Evolutionary conservation across 2,888 invertebrate genomes (phyloP).

Genomic region (Salticus scenicus): DNA sequence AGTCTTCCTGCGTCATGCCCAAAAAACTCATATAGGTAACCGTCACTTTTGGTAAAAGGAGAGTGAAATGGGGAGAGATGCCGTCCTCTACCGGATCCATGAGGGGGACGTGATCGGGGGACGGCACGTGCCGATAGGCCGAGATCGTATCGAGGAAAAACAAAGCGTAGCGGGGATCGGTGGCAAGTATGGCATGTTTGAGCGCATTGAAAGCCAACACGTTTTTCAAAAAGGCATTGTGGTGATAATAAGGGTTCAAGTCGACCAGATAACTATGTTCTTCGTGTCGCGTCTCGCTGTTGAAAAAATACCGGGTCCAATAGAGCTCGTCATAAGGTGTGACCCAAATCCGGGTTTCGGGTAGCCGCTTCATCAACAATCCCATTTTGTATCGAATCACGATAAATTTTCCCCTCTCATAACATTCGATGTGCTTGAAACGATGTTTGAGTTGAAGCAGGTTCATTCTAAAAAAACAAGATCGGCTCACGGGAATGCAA

Average conservation of each 20-base stretch:
- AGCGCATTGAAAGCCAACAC: slow-evolving; percentile 25
- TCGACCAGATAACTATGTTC: background rate
- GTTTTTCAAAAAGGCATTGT: slow-evolving; percentile 21
- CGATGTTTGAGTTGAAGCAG: background rate
- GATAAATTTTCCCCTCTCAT: background rate
- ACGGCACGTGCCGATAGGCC: background rate
- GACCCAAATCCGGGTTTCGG: background rate
- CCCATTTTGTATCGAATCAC: background rate
- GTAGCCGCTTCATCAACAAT: background rate
- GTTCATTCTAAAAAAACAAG: background rate
- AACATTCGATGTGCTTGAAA: background rate
- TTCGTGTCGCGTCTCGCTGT: background rate
- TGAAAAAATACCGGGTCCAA: background rate
- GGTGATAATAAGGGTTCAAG: background rate
- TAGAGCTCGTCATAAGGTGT: slow-evolving; percentile 11
- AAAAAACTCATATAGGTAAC: no score
- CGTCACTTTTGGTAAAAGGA: no score
- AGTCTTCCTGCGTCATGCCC: background rate
- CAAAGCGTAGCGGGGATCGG: background rate
- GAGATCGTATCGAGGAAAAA: slow-evolving; percentile 40
- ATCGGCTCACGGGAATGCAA: slow-evolving; percentile 18
- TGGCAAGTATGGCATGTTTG: background rate
- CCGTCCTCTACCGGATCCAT: background rate
- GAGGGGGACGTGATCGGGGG: background rate
- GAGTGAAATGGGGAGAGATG: no score